Conservation (phyloP, 2,888 invertebrate genomes). For the Coecobrya sp. region DNA sequence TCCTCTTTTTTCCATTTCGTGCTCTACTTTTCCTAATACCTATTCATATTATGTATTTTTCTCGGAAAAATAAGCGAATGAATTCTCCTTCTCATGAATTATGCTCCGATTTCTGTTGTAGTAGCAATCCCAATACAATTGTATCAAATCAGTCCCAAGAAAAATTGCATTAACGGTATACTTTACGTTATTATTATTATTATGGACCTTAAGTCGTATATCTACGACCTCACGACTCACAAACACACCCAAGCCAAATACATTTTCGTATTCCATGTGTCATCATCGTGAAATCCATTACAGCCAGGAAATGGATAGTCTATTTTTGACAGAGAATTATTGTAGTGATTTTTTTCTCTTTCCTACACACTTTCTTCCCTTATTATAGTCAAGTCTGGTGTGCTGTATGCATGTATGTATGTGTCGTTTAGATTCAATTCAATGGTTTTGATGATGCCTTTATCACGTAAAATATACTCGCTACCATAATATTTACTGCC, state of each 20-base stretch:
- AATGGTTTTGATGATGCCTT: not conserved
- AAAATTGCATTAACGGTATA: not conserved
- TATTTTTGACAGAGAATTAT: conserved; percentile 69
- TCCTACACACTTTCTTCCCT: conserved; percentile 14
- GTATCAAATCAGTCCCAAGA: not conserved
- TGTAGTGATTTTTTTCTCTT: conserved; percentile 64
- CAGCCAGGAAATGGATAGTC: conserved; percentile 62
- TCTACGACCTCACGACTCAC: too few species aligned
- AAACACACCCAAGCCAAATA: not conserved
- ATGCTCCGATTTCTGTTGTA: not conserved
- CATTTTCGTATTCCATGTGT: conserved; percentile 7
- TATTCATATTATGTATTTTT: not conserved
- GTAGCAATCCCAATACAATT: too few species aligned
- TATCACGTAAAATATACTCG: not conserved
- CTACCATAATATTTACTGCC: not conserved
- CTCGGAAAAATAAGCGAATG: not conserved
- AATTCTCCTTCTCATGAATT: not conserved
- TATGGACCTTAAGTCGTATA: too few species aligned
- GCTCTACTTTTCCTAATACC: not conserved
- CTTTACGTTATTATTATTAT: not conserved
- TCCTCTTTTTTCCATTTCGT: conserved; percentile 2
- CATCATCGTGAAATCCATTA: conserved; percentile 63
- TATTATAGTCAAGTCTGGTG: not conserved
- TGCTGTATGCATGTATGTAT: not conserved
- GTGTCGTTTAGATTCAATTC: conserved; percentile 20